phyloP scores from a whole-genome alignment of 2,888 invertebrate genomes.

The Limnephilus rhombicus region DNA sequence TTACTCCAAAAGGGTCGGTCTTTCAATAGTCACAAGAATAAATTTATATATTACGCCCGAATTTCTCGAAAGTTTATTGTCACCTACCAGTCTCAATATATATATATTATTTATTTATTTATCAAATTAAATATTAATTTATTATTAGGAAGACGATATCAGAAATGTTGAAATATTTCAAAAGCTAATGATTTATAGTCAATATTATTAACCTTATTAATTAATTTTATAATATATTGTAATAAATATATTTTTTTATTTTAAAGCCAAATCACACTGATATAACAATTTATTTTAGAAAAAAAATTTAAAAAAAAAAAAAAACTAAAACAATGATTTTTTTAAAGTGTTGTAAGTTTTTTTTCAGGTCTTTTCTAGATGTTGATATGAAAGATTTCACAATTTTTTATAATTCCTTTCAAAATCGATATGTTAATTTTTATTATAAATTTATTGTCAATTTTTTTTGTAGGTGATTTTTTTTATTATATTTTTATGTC shows the following conservation, averaged over 20 bases:
- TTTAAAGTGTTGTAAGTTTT: not conserved
- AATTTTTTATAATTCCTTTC: not conserved
- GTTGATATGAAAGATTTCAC: not conserved
- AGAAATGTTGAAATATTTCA: not conserved
- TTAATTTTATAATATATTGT: not conserved
- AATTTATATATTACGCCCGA: not conserved
- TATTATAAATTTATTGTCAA: not conserved
- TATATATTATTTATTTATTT: not conserved
- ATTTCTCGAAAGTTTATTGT: not conserved
- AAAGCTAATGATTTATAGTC: not conserved
- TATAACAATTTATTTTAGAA: not conserved
- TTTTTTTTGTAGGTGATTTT: not conserved
- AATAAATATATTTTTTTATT: not conserved
- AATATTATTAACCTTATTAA: not conserved
- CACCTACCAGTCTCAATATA: not conserved
- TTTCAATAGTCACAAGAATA: not conserved
- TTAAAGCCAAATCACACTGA: constrained; percentile 1
- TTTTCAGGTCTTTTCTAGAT: not conserved
- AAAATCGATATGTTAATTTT: not conserved
- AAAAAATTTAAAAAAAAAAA: not conserved
- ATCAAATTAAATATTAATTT: not conserved
- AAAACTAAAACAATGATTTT: not conserved
- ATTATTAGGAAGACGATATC: not conserved
- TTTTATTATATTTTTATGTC: not conserved
- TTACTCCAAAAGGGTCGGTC: not conserved